A percentile compares a stretch with the other conserved stretches of the same genome.
phyloP scores from a whole-genome alignment of 2,797 vertebrate species.

The Tokudaia muenninki region DNA sequence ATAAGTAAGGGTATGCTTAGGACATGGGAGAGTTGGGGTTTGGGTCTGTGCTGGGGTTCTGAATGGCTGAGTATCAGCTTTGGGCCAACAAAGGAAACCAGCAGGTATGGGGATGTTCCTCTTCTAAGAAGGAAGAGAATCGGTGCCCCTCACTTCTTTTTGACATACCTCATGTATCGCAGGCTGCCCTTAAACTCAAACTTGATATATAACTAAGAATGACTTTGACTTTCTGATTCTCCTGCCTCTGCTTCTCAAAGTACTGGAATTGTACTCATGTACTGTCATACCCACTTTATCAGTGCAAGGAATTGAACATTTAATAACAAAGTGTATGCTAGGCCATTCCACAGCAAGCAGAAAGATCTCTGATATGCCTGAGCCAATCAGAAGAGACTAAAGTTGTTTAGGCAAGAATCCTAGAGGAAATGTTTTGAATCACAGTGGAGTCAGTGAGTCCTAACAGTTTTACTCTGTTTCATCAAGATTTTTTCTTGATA shows the following conservation, averaged over 20 bases:
- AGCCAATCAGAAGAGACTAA: not conserved
- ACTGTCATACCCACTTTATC: not conserved
- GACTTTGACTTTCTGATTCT: not conserved
- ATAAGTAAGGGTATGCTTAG: not conserved
- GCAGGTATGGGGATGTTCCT: not conserved
- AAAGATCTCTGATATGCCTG: not conserved
- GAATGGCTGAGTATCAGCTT: not conserved
- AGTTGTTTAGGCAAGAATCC: not conserved
- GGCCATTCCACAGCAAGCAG: not conserved
- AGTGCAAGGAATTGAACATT: not conserved
- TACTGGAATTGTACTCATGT: not conserved
- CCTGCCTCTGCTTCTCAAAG: not conserved
- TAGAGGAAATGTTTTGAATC: not conserved
- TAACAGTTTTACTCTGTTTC: not conserved
- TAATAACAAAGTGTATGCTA: not conserved
- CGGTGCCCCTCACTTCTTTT: not conserved
- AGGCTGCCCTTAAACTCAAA: not conserved
- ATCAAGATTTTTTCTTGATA: not conserved
- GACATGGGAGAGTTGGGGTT: not conserved
- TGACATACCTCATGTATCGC: not conserved
- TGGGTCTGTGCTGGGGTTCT: not conserved
- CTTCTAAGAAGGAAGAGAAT: not conserved
- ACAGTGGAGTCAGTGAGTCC: not conserved
- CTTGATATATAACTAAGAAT: not conserved
- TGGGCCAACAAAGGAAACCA: not conserved